These are phyloP conservation scores for Macrotrachela quadricornifera DNA, from an alignment of 1,140 invertebrate species.

Conservation along the genomic window DNA sequence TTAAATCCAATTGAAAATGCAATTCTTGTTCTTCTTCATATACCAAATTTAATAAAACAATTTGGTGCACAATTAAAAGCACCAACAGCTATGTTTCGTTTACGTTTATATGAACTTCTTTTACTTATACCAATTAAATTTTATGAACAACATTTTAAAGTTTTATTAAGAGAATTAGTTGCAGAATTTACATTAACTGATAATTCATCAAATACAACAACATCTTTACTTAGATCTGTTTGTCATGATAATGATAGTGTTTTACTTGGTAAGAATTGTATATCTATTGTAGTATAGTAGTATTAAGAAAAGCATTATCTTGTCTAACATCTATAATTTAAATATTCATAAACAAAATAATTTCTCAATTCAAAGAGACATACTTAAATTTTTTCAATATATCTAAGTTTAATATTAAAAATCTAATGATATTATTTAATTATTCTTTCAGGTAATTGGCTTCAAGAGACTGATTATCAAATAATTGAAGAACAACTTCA, in stretches of 20 bases:
- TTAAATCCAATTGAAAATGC: background rate
- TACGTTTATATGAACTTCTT: slow-evolving; percentile 71
- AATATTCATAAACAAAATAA: no score
- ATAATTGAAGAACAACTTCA: slow-evolving; percentile 88
- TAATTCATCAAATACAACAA: slow-evolving; percentile 77
- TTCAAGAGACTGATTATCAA: slow-evolving; percentile 78
- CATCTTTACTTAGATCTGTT: slow-evolving; percentile 56
- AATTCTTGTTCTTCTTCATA: slow-evolving; percentile 33
- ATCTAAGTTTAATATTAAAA: no score
- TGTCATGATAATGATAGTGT: slow-evolving; percentile 71
- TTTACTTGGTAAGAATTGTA: slow-evolving; percentile 59
- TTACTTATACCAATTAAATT: slow-evolving; percentile 46
- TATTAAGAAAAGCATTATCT: no score
- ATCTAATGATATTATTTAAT: background rate
- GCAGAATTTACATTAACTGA: slow-evolving; percentile 87
- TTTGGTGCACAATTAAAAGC: slow-evolving; percentile 76
- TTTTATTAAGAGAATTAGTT: slow-evolving; percentile 49
- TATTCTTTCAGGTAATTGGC: slow-evolving; percentile 31
- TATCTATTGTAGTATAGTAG: no score
- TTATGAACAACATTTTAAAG: slow-evolving; percentile 15
- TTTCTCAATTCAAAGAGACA: no score
- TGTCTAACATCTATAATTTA: no score
- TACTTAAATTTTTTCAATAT: no score
- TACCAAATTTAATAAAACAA: slow-evolving; percentile 61
- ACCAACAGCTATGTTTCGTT: slow-evolving; percentile 65